Percentiles rank a stretch among this genome's conserved stretches.
These are phyloP conservation scores for Dione vanillae DNA, from an alignment of 2,888 invertebrate species.

Conservation along the genomic window DNA sequence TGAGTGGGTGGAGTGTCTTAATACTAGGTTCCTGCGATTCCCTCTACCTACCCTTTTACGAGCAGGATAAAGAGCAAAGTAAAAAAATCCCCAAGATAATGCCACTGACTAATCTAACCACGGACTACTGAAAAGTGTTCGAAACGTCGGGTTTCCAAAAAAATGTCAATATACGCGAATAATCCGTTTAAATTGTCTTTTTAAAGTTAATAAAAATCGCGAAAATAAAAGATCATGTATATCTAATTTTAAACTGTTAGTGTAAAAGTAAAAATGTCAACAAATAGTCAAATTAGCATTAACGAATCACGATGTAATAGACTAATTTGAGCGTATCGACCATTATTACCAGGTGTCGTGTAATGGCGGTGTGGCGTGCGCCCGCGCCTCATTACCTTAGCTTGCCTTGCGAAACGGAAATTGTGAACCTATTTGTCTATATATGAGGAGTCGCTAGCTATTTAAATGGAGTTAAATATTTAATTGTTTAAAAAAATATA, in stretches of 20 bases:
- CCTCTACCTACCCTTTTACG: too few relatives aligned
- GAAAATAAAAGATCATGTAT: too few relatives aligned
- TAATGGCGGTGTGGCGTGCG: conserved; percentile 71
- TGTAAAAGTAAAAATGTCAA: conserved; percentile 18
- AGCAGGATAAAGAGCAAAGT: too few relatives aligned
- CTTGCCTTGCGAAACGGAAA: conserved; percentile 41
- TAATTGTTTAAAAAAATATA: not conserved
- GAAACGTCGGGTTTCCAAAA: not conserved
- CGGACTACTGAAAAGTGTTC: too few relatives aligned
- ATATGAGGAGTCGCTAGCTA: conserved; percentile 17
- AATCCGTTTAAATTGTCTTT: too few relatives aligned
- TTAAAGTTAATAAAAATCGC: not conserved
- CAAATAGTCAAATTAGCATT: conserved; percentile 31
- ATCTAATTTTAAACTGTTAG: conserved; percentile 8
- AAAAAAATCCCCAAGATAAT: too few relatives aligned
- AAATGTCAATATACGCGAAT: too few relatives aligned
- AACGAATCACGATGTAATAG: conserved; percentile 33
- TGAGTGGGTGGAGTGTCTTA: too few relatives aligned
- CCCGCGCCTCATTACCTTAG: conserved; percentile 63
- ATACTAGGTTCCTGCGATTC: too few relatives aligned
- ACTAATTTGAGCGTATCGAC: conserved; percentile 43
- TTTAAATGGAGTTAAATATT: not conserved
- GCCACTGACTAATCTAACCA: too few relatives aligned
- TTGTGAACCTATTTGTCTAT: conserved; percentile 26
- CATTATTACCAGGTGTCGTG: conserved; percentile 53